Base-by-base conservation (phyloP, 2,113 vertebrate species). In the Parus major region DNA sequence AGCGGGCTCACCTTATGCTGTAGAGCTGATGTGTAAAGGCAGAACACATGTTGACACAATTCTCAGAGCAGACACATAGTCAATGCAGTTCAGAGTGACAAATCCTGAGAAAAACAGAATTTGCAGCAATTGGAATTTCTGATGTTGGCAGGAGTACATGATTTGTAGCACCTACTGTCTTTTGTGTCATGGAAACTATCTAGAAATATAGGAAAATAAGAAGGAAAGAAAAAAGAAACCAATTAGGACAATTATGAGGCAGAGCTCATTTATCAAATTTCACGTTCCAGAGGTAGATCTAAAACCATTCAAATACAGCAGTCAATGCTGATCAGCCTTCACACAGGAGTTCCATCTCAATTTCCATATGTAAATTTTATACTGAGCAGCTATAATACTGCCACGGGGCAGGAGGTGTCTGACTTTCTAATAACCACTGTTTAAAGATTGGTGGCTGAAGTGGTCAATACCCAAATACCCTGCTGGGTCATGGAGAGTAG, bases 301-400 rank as follows among this genome's bases (percentile, higher is more conserved):
- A 28, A 57, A 21, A 47, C 31, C 35, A 24, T 71, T 71, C 24
- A 73, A 55, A 59, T 36, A 41, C 33, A 35, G 15, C 12, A 18
- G 39, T 64, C 55, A 70, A 0, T 1, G 3, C 31, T 49, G 39
- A 59, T 66, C 55, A 28, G 50, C 20, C 0, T 0, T 79, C 41
- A 64, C n/a, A 4, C 1, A 31, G 27, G 24, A 82, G 13, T 28
- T 36, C 1, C 29, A 69, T 31, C 29, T 52, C 33, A 41, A 21
- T 64, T 81, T 84, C 53, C 25, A 20, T 1, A 46, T 4, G 44
- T 52, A 82, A 86, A 69, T 71, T 82, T 86, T 65, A 10, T 50
- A 41, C 53, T 57, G 47, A 59, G 55, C 59, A 86, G 71, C 71
- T 88, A 1, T 47, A 82, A 50, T 46, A 65, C 16, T 87, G 66